Conservation (phyloP, 2,888 invertebrate species). For the Electrophaes corylata region DNA sequence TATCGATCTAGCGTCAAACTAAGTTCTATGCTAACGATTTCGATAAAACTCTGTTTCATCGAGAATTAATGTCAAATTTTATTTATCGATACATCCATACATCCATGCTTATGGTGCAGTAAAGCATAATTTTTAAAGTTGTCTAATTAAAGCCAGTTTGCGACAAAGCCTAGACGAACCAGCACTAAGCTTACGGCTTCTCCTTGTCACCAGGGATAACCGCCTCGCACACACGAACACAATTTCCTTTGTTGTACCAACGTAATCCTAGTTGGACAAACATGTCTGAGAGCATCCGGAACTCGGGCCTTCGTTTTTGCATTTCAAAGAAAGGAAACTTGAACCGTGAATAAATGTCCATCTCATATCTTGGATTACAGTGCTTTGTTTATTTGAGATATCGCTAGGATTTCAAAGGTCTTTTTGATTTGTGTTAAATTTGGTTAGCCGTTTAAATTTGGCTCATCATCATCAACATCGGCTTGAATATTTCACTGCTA, state of each 20-base stretch:
- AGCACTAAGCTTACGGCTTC: not conserved
- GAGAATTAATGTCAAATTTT: too few species aligned
- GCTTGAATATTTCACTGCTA: too few species aligned
- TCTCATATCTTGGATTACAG: conserved; percentile 6
- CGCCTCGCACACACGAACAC: not conserved
- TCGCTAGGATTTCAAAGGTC: not conserved
- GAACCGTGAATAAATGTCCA: conserved; percentile 17
- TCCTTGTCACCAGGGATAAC: not conserved
- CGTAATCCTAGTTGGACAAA: conserved; percentile 19
- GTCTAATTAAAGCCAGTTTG: not conserved
- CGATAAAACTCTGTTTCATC: too few species aligned
- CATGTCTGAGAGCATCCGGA: conserved; percentile 12
- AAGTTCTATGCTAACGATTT: too few species aligned
- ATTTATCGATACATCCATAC: too few species aligned
- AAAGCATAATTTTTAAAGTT: not conserved
- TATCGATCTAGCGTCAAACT: too few species aligned
- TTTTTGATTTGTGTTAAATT: too few species aligned
- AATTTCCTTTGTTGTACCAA: conserved; percentile 4
- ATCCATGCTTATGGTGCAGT: too few species aligned
- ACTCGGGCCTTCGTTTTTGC: conserved; percentile 14
- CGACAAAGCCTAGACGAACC: not conserved
- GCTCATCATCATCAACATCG: too few species aligned
- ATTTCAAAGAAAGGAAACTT: conserved; percentile 24
- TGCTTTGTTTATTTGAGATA: conserved; percentile 13
- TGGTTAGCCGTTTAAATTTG: too few species aligned